Evolutionary conservation across 2,797 vertebrate genomes (phyloP), one percentile per base, ranked within the genome.

Genomic region (Hypotaenidia okinawae): DNA sequence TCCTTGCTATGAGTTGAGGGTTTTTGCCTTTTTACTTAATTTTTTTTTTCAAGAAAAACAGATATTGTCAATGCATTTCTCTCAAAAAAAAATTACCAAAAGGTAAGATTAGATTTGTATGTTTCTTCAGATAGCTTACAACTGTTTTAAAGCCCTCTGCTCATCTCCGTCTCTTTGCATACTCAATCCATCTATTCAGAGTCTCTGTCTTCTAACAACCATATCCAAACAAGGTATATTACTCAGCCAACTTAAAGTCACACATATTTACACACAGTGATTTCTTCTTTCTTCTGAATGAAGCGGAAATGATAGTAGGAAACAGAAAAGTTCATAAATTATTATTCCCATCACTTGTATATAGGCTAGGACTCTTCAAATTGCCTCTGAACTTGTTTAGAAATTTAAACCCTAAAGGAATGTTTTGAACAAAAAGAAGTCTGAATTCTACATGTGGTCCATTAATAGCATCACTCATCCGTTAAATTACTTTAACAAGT

Each of bases 391-490:
- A 52, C 3, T 81, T 78, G 37, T 94, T 95, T 59, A 92, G 69
- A 90, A 81, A 88, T 91, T 58, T 63, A 87, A 96, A 55, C 84
- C 66, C 84, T 73, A 39, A 84, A 84, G 87, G n/a, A 91, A 91
- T 63, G n/a, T 92, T 93, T 85, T 78, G 62, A 84, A 86, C 47
- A 78, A 80, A 93, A 75, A 75, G 74, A 33, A 37, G 7, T 15
- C 89, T 82, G 75, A 58, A 81, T 88, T 90, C 70, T 93, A 94
- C 84, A 89, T n/a, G 63, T 64, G 67, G 62, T 66, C 75, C n/a
- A 74, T 83, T 96, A 93, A 95, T 93, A 93, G 93, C 93, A 90
- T 73, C 80, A 89, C 59, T 97, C 95, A 95, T 70, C 92, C 67
- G 1, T 91, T 96, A 94, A 93, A 93, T 74, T 61, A 77, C 87